phyloP scores from a whole-genome alignment of 2,888 invertebrate species.

The Eucera pruinosa region DNA sequence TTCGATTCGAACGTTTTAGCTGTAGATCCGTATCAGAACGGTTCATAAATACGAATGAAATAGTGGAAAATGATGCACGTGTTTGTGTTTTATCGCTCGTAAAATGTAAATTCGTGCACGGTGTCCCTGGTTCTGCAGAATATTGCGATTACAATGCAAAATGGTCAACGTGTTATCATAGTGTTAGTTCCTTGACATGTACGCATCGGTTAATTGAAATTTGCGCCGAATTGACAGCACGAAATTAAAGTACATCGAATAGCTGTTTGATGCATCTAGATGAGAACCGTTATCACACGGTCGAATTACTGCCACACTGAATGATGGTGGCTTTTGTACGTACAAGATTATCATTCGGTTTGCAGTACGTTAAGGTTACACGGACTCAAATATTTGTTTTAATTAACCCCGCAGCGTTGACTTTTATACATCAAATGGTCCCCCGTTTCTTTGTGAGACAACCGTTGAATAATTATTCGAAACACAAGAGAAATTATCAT shows the following conservation, averaged over 20 bases:
- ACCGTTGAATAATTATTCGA: too few species aligned
- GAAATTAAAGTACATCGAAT: slow-evolving; percentile 21
- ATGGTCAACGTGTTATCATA: slow-evolving; percentile 10
- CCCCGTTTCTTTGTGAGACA: too few species aligned
- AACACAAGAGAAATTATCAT: too few species aligned
- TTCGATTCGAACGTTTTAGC: too few species aligned
- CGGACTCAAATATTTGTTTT: neutral
- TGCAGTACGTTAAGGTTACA: neutral
- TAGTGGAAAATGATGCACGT: neutral
- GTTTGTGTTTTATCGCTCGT: slow-evolving; percentile 19
- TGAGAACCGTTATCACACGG: slow-evolving; percentile 20
- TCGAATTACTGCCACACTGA: slow-evolving; percentile 14
- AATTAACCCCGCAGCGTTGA: too few species aligned
- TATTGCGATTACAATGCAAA: slow-evolving; percentile 11
- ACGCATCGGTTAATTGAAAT: slow-evolving; percentile 49
- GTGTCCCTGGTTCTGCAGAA: neutral
- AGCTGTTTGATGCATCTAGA: slow-evolving; percentile 11
- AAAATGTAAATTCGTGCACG: slow-evolving; percentile 23
- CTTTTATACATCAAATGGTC: too few species aligned
- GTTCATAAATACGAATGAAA: neutral
- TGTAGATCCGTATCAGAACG: too few species aligned
- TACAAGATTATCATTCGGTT: too few species aligned
- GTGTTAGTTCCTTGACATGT: slow-evolving; percentile 21
- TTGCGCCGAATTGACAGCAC: slow-evolving; percentile 25
- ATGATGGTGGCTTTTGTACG: neutral